Conservation (phyloP, 2,797 vertebrate species). For the Rhinella marina region DNA sequence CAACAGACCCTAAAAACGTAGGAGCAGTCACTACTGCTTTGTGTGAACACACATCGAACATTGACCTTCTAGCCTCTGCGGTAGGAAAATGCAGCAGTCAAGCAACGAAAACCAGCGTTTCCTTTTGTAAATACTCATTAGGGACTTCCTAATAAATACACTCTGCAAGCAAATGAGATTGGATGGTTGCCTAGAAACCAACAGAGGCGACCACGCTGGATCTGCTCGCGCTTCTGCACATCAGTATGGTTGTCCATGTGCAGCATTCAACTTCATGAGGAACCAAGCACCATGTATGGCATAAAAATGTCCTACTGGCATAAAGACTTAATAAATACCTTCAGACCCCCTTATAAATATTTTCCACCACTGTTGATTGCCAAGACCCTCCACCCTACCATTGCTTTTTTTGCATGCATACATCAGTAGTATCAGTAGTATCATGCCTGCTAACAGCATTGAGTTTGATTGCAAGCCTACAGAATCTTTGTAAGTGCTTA, state of each 20-base stretch:
- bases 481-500: too few species aligned
- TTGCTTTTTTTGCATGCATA: too few species aligned
- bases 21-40: not conserved
- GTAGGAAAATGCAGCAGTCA: conserved; percentile 20
- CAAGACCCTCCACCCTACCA: too few species aligned
- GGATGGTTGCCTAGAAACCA: not conserved
- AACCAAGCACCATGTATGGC: too few species aligned
- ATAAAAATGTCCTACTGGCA: too few species aligned
- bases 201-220: not conserved
- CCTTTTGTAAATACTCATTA: conserved; percentile 7
- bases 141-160: conserved; percentile 17
- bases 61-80: not conserved
- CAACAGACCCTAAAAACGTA: not conserved
- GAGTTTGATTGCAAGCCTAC: too few species aligned
- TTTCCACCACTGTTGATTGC: too few species aligned
- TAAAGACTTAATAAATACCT: too few species aligned
- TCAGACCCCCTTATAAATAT: too few species aligned
- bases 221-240: not conserved
- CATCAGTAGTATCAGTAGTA: too few species aligned
- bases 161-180: conserved; percentile 12
- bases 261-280: too few species aligned
- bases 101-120: not conserved
- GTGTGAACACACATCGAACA: conserved; percentile 5
- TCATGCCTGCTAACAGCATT: too few species aligned
- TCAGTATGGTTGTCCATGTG: not conserved